Evolutionary conservation across 1,140 invertebrate genomes (phyloP), one percentile per base, ranked within the genome.

Genomic region (Melitaea cinxia): DNA sequence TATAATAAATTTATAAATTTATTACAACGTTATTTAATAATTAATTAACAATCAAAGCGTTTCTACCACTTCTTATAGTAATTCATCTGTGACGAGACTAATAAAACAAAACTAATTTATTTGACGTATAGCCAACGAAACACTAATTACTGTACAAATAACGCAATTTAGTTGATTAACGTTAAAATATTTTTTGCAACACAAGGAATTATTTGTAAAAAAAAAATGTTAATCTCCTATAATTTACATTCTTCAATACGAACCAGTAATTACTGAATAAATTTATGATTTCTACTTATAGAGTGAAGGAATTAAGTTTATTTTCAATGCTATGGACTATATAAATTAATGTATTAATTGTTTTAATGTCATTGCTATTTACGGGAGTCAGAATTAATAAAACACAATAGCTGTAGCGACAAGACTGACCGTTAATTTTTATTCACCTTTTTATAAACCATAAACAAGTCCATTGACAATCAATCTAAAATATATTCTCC

Each of bases 61-160:
- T 47, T 47, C 42, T 21, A 47, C 2, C 14, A 2, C n/a, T n/a
- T n/a, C n/a, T n/a, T n/a, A n/a, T n/a, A n/a, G n/a, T 23, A 47
- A 2, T n/a, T 23, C 4, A 23, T 47, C 19, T 2, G n/a, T 23
- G 42, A 23, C 42, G 6, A 0, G 17, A 21, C 10, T 1, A 47
- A 21, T 21, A 21, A 23, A 21, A 21, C 42, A 2, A 47, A 47
- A n/a, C 12, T 10, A 47, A 47, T 47, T 23, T 47, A 47, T 12
- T 47, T 47, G 9, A 47, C n/a, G 17, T 23, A 47, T 23, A 47
- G 21, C 42, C 42, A 15, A 47, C 14, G 42, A 21, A 47, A 23
- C n/a, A 47, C 19, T 47, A 47, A 47, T 47, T 47, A 47, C 21
- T 23, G 19, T 47, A 47, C 42, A 47, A 47, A 47, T 47, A 47